phyloP scores from a whole-genome alignment of 2,797 vertebrate genomes.

The Centropyge bicolor region DNA sequence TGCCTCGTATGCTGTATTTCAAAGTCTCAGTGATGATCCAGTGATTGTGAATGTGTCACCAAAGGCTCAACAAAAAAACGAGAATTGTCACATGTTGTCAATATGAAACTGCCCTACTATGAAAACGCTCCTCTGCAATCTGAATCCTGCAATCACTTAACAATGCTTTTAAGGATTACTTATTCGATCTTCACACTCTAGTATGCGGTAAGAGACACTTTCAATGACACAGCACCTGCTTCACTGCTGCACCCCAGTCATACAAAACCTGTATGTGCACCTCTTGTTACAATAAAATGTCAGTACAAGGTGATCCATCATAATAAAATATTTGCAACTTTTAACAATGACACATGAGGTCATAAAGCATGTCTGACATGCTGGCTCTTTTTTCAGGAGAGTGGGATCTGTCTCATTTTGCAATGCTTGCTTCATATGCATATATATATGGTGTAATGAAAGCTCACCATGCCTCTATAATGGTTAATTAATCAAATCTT shows the following conservation, averaged over 20 bases:
- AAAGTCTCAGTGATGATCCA: neutral
- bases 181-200: neutral
- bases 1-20: neutral
- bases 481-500: neutral
- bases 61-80: neutral
- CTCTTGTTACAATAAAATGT: neutral
- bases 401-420: neutral
- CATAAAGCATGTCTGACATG: neutral
- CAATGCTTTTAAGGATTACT: neutral
- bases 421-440: no score
- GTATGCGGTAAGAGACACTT: neutral
- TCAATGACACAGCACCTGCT: constrained; percentile 1
- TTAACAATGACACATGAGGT: neutral
- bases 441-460: no score
- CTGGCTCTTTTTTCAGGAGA: neutral
- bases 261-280: neutral
- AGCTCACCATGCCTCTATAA: neutral
- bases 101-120: neutral
- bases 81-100: neutral
- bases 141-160: neutral
- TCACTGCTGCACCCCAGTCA: neutral
- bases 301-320: neutral
- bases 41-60: neutral
- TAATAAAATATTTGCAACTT: neutral
- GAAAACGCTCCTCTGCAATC: neutral